Evolutionary conservation across 2,113 vertebrate genomes (phyloP), one percentile per base, ranked within the genome.

Genomic region (Syngnathus typhle): DNA sequence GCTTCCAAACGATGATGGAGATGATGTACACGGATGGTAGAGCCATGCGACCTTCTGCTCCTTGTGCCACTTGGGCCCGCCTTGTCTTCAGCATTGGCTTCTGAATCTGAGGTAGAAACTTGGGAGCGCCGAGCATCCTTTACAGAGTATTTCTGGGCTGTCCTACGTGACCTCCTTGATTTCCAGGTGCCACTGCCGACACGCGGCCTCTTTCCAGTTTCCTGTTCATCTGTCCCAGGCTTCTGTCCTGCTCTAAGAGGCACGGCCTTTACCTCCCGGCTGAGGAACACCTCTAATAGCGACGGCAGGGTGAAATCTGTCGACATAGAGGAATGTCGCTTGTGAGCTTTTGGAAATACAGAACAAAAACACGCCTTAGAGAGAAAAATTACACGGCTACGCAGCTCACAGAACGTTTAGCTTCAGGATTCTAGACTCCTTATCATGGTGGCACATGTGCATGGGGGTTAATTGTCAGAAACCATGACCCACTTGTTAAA

Each of bases 21-120:
- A 44, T 84, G 75, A 15, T 78, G 88, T 75, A 89, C 64, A 55
- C 88, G 89, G 69, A 93, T 82, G 38, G 92, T 92, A 32, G 92
- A 87, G 69, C 87, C 75, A 54, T 91, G 93, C 27, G 90, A 74
- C 39, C 92, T 87, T 5, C 92, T 87, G 65, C 88, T 92, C 68
- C 90, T 92, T 0, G 63, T 76, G 27, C 79, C 67, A 2, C 81
- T 69, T 0, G 65, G 56, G 27, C 68, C 37, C 11, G 79, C 74
- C 81, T 92, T 94, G 44, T 96, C 93, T 76, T 97, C 94, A 1
- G 92, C 90, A 81, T 94, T 93, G 64, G 90, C 93, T 65, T 98
- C 97, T 0, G 97, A 98, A 81, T 98, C 97, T 0, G 96, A 98
- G 3, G 95, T 96, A 73, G 96, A 96, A 0, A 96, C 88, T 81